Evolutionary conservation across 2,113 vertebrate genomes (phyloP).

Genomic region (Mustela lutreola): DNA sequence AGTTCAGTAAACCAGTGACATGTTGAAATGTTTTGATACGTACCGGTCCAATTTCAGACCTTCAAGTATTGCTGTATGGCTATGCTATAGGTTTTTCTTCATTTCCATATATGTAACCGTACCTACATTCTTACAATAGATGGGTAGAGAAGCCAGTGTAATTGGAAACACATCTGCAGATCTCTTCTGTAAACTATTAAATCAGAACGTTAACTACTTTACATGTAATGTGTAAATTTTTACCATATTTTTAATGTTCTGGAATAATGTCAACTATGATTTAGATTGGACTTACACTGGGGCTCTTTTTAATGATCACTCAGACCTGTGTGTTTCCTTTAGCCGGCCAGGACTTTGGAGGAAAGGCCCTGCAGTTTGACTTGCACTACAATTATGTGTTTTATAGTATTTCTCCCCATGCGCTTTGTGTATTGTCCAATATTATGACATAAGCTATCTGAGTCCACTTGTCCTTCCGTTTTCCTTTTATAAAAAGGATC

Average conservation of each 20-base stretch:
- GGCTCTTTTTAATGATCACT: slow-evolving; percentile 86
- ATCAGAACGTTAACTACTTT: slow-evolving; percentile 87
- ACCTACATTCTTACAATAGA: slow-evolving; percentile 88
- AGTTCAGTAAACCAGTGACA: slow-evolving; percentile 88
- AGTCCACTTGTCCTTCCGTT: slow-evolving; percentile 71
- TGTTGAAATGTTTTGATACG: slow-evolving; percentile 82
- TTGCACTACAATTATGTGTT: slow-evolving; percentile 91
- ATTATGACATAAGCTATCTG: slow-evolving; percentile 88
- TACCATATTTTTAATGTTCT: slow-evolving; percentile 89
- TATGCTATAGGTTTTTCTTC: slow-evolving; percentile 84
- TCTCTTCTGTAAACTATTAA: slow-evolving; percentile 89
- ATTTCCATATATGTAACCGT: slow-evolving; percentile 87
- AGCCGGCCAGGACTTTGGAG: slow-evolving; percentile 88
- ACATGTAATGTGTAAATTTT: slow-evolving; percentile 90
- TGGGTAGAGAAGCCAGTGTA: slow-evolving; percentile 88
- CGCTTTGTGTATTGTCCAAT: slow-evolving; percentile 87
- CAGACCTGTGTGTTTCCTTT: slow-evolving; percentile 87
- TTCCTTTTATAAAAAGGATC: slow-evolving; percentile 76
- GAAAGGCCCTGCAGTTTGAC: slow-evolving; percentile 89
- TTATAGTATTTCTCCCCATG: slow-evolving; percentile 86
- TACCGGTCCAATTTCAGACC: slow-evolving; percentile 87
- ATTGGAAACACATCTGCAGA: slow-evolving; percentile 90
- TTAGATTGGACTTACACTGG: slow-evolving; percentile 87
- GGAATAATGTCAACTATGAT: slow-evolving; percentile 88
- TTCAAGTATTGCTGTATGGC: slow-evolving; percentile 87